Percentiles rank a stretch among this genome's conserved stretches.
phyloP scores from a whole-genome alignment of 2,113 vertebrate species.

The Phaethornis superciliosus region DNA sequence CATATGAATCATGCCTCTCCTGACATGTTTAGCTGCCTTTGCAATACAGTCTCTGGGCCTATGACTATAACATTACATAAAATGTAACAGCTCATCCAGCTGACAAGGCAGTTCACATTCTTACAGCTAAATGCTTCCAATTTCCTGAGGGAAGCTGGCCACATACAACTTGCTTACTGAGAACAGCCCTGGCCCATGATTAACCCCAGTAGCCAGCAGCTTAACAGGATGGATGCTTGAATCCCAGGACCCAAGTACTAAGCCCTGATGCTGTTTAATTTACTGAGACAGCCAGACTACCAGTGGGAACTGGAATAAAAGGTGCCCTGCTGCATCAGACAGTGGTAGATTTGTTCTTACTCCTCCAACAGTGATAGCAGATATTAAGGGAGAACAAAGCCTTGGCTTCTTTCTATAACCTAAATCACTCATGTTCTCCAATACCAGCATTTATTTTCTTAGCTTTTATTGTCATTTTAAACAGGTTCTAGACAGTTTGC shows the following conservation, averaged over 20 bases:
- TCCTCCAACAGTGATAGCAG: not conserved
- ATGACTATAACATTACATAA: not conserved
- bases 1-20: not conserved
- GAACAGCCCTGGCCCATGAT: not conserved
- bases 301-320: not conserved
- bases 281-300: not conserved
- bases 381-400: not conserved
- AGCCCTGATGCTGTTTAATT: not conserved
- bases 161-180: fast-evolving
- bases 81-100: not conserved
- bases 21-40: not conserved
- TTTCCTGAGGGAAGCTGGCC: not conserved
- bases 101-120: not conserved
- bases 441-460: not conserved
- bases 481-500: not conserved
- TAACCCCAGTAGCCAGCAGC: not conserved
- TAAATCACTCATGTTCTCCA: not conserved
- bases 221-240: not conserved
- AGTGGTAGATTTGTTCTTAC: not conserved
- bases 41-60: fast-evolving
- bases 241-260: not conserved
- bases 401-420: not conserved
- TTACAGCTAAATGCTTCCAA: not conserved
- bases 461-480: not conserved
- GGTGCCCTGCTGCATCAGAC: not conserved